phyloP scores from a whole-genome alignment of 1,140 invertebrate genomes.

The Lepidurus apus region DNA sequence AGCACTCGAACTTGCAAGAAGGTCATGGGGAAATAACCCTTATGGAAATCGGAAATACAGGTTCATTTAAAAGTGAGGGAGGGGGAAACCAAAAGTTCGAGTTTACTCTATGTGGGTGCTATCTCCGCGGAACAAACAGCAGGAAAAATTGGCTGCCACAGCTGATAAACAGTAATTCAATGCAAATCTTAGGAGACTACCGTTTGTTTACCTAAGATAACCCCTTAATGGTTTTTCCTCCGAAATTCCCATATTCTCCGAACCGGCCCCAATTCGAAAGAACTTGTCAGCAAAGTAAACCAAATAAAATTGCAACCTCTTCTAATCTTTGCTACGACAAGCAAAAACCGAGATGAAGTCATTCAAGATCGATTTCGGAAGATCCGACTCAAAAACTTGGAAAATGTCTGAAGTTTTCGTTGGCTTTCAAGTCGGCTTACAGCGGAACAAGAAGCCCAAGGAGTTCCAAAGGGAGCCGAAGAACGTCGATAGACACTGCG shows the following conservation, averaged over 20 bases:
- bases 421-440: not conserved
- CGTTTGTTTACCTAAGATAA: not conserved
- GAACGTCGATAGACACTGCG: not conserved
- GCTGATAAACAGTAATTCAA: conserved; percentile 6
- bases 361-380: too few relatives aligned
- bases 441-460: not conserved
- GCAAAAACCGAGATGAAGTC: too few relatives aligned
- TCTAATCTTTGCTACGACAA: too few relatives aligned
- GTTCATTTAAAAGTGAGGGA: not conserved
- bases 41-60: conserved; percentile 10
- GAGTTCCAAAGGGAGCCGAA: not conserved
- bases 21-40: not conserved
- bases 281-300: not conserved
- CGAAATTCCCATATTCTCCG: not conserved
- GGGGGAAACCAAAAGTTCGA: not conserved
- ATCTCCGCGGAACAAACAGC: not conserved
- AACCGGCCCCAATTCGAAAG: not conserved
- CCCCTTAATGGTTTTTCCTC: not conserved
- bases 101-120: not conserved
- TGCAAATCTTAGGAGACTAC: not conserved
- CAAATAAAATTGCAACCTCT: too few relatives aligned
- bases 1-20: not conserved
- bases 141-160: not conserved
- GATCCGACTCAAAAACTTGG: too few relatives aligned
- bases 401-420: too few relatives aligned